Conservation (phyloP, 2,797 vertebrate species). For the Octomys mimax region DNA sequence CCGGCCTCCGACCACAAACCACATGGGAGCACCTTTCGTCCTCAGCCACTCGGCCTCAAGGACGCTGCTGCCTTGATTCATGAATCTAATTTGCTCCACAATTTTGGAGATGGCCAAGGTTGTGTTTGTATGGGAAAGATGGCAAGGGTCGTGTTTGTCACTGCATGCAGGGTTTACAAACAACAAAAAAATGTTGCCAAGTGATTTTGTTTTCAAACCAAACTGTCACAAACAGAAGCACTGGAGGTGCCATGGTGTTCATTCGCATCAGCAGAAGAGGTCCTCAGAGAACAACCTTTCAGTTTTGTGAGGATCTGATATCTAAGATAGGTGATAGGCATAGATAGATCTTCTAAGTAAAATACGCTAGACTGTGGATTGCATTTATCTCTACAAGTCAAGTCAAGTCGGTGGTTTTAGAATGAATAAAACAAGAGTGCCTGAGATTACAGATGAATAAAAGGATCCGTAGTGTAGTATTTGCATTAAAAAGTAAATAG, state of each 20-base stretch:
- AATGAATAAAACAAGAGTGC: not conserved
- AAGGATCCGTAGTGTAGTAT: not conserved
- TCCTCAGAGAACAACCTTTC: not conserved
- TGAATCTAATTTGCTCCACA: not conserved
- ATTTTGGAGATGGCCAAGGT: not conserved
- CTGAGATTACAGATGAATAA: not conserved
- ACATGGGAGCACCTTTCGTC: not conserved
- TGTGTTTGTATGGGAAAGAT: not conserved
- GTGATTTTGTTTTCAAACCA: not conserved
- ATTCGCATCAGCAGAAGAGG: not conserved
- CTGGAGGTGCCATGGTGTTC: not conserved
- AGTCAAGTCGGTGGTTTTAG: not conserved
- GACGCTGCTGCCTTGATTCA: not conserved
- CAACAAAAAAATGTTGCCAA: not conserved
- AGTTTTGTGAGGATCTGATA: not conserved
- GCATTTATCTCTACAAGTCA: not conserved
- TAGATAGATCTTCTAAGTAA: not conserved
- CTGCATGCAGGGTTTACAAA: not conserved
- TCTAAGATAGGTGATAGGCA: not conserved
- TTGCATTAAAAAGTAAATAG: not conserved
- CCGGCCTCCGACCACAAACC: rapidly evolving
- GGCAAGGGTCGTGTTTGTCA: not conserved
- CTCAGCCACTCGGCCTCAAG: not conserved
- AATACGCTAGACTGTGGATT: not conserved
- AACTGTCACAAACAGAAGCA: not conserved